Evolutionary conservation across 2,113 vertebrate genomes (phyloP).

Genomic region (Prionailurus bengalensis): DNA sequence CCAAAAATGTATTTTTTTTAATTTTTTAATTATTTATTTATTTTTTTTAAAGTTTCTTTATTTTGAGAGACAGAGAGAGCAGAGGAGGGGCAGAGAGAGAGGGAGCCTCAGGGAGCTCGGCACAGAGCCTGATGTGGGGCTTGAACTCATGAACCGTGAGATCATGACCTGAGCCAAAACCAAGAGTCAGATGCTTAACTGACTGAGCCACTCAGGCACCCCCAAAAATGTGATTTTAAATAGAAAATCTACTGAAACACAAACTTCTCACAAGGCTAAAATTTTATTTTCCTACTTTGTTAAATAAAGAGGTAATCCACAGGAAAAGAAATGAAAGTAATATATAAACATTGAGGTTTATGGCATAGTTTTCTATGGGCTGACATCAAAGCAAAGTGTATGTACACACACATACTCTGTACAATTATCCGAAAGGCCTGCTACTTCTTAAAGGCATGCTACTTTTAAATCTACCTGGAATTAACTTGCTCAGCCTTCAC

Average conservation of each 20-base stretch:
- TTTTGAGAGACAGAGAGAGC: too few relatives aligned
- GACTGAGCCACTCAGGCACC: too few relatives aligned
- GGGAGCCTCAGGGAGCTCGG: too few relatives aligned
- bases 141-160: too few relatives aligned
- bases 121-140: too few relatives aligned
- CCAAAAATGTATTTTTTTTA: neutral
- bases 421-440: neutral
- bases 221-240: slow-evolving; percentile 6
- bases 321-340: neutral
- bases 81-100: too few relatives aligned
- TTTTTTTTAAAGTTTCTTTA: too few relatives aligned
- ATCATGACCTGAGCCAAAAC: too few relatives aligned
- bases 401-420: neutral
- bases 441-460: neutral
- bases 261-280: slow-evolving; percentile 6
- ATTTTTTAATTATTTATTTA: too few relatives aligned
- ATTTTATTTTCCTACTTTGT: neutral
- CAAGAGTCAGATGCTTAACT: too few relatives aligned
- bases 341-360: neutral
- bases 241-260: neutral
- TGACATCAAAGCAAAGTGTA: neutral
- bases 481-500: neutral
- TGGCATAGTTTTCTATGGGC: neutral
- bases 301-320: neutral
- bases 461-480: slow-evolving; percentile 30